A percentile compares a stretch with the other conserved stretches of the same genome.
These are phyloP conservation scores for Siniperca knerii DNA, from an alignment of 2,113 vertebrate species.

Conservation along the genomic window DNA sequence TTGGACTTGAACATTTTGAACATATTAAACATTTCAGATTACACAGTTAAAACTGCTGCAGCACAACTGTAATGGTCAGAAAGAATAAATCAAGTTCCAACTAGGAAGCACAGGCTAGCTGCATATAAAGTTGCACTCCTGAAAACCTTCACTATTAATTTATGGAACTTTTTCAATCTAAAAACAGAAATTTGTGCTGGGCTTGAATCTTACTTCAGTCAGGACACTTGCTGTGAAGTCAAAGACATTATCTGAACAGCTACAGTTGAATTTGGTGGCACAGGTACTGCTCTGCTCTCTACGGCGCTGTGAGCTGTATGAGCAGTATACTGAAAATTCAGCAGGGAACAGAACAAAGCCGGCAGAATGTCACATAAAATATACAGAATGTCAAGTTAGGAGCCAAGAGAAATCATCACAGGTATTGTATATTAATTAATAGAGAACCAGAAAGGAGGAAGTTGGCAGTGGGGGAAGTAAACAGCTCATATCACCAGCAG, in stretches of 20 bases:
- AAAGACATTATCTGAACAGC: background rate
- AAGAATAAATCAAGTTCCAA: background rate
- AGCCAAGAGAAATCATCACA: background rate
- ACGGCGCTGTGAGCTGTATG: background rate
- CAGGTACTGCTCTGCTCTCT: constrained; percentile 3
- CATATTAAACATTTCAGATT: background rate
- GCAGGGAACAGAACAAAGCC: background rate
- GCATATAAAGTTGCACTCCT: too few species aligned
- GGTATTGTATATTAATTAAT: background rate
- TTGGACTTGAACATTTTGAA: background rate
- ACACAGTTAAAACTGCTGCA: background rate
- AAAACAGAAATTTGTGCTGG: background rate
- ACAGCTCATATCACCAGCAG: background rate
- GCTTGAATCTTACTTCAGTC: too few species aligned
- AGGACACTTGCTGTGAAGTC: background rate
- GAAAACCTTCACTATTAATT: background rate
- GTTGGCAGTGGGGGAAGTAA: background rate
- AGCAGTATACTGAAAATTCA: background rate
- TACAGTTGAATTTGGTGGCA: background rate
- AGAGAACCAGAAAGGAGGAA: background rate
- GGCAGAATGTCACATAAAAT: background rate
- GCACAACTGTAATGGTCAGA: background rate
- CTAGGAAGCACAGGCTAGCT: background rate
- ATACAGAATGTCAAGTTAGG: background rate
- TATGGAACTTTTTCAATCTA: background rate